Percentiles rank a stretch among this genome's conserved stretches.
These are phyloP conservation scores for Tarsius wallacei DNA, from an alignment of 2,797 vertebrate genomes.

Conservation along the genomic window DNA sequence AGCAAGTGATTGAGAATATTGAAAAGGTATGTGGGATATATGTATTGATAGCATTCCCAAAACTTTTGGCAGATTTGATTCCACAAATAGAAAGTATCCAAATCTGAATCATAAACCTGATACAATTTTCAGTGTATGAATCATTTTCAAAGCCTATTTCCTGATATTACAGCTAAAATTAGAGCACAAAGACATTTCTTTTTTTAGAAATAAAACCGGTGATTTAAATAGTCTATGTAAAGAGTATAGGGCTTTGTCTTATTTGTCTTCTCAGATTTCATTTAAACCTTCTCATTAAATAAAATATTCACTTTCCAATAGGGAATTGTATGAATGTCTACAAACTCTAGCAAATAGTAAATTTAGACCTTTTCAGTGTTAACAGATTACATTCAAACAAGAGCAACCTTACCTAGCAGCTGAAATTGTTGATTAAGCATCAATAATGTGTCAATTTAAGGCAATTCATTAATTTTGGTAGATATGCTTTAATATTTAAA, in stretches of 20 bases:
- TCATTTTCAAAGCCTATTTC: slow-evolving; percentile 7
- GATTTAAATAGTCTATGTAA: not conserved
- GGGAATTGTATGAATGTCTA: not conserved
- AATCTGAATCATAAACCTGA: not conserved
- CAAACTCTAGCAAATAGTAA: not conserved
- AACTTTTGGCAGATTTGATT: not conserved
- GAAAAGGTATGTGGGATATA: not conserved
- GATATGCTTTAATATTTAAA: slow-evolving; percentile 3
- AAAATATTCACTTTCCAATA: not conserved
- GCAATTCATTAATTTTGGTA: not conserved
- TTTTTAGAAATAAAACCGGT: not conserved
- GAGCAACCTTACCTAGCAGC: not conserved
- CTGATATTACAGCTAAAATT: not conserved
- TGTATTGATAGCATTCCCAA: not conserved
- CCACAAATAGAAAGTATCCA: not conserved
- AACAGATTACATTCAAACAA: not conserved
- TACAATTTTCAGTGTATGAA: not conserved
- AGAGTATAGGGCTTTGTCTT: not conserved
- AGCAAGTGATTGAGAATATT: not conserved
- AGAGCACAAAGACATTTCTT: not conserved
- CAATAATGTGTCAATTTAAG: not conserved
- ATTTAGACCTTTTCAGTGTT: not conserved
- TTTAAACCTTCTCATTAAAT: slow-evolving; percentile 6
- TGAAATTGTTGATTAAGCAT: not conserved
- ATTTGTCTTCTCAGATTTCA: not conserved